Evolutionary conservation across 2,888 invertebrate genomes (phyloP), one percentile per base, ranked within the genome.

Genomic region (Amphipoea lucens): DNA sequence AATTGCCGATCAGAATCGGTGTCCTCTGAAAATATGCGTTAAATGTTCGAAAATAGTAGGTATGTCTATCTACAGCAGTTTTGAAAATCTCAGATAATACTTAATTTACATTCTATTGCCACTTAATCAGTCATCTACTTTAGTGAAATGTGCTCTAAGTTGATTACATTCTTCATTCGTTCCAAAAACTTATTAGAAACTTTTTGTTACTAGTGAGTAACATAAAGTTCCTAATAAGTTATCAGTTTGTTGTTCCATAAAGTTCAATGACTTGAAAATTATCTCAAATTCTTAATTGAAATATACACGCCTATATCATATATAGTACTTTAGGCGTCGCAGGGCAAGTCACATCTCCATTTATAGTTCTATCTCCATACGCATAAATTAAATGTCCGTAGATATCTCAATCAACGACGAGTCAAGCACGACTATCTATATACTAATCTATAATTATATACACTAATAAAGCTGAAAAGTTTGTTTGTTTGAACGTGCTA

Each of bases 371-470:
- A 48, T 51, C 4, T 36, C 12, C 20, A 51, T 40, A 20, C 7
- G 17, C 42, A 80, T 80, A n/a, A 67, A 73, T 80, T 66, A 51
- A 80, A 65, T 57, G 12, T 17, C n/a, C 62, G 17, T 54, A 40
- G 12, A 54, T 71, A 20, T 51, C 67, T 74, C 67, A 62, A 80
- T 80, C 12, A 74, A n/a, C 6, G 23, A 9, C 14, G 6, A 67
- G n/a, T 45, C 54, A 45, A 29, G 29, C 11, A 74, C 36, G 36
- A 45, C 57, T 75, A 20, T 40, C 40, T 40, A 40, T 40, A 40
- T 4, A 40, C n/a, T n/a, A n/a, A n/a, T n/a, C n/a, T n/a, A n/a
- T n/a, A n/a, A n/a, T n/a, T 29, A 29, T 1, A 29, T 29, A 29
- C 29, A 40, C 0, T 40, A 40, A 40, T 40, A 40, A 40, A 40